A percentile compares a stretch with the other conserved stretches of the same genome.
Evolutionary conservation across 2,113 vertebrate species (phyloP).

Genomic region (Oncorhynchus nerka): DNA sequence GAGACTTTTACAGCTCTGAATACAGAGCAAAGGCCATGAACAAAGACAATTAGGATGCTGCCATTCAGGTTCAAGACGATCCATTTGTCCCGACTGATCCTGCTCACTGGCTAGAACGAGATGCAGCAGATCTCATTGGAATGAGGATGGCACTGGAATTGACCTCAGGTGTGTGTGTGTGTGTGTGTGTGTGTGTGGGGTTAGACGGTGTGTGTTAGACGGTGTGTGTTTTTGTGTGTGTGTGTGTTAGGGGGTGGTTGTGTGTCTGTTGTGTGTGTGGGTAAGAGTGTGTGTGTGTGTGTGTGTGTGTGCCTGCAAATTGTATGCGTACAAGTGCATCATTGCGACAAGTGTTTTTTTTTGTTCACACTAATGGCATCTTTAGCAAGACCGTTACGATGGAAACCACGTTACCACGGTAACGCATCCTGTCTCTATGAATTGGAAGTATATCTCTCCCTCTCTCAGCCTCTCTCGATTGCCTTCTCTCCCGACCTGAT

Average conservation of each 20-base stretch:
- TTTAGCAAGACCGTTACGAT: slow-evolving; percentile 75
- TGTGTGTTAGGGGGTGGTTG: no score
- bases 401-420: slow-evolving; percentile 80
- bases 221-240: no score
- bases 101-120: slow-evolving; percentile 7
- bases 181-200: no score
- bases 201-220: no score
- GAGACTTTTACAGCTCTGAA: background rate
- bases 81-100: background rate
- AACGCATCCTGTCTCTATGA: slow-evolving; percentile 80
- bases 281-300: no score
- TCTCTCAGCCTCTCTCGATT: slow-evolving; percentile 40
- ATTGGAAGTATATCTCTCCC: slow-evolving; percentile 63
- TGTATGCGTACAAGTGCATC: slow-evolving; percentile 5
- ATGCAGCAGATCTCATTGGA: background rate
- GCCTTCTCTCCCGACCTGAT: background rate
- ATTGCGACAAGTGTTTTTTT: slow-evolving; percentile 59
- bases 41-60: background rate
- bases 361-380: slow-evolving; percentile 78
- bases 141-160: background rate
- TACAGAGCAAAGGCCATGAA: slow-evolving; percentile 2
- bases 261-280: no score
- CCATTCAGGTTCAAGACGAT: background rate
- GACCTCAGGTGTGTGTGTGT: no score
- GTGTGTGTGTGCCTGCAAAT: slow-evolving; percentile 39